Evolutionary conservation across 2,888 invertebrate species (phyloP), one percentile per base, ranked within the genome.

Genomic region (Scelioninae gen. 1): DNA sequence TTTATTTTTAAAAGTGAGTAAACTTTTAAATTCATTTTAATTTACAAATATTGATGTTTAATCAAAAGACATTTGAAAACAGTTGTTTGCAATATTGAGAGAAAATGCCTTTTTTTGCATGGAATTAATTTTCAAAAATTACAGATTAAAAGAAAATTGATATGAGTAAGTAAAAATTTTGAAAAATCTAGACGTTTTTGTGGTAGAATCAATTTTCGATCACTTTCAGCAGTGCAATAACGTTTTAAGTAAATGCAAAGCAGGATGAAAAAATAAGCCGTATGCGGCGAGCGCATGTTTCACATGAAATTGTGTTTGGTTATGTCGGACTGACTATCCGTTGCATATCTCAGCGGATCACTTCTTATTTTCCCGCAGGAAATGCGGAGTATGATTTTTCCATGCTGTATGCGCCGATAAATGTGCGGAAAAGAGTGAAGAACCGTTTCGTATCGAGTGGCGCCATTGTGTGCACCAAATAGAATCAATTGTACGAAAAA

Each of bases 401-500:
- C 15, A 16, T 47, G 47, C 65, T 40, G 55, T 34, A 63, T 60
- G n/a, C 15, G 11, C 16, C 45, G 58, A 72, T 68, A 72, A 72
- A 77, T 49, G 71, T 49, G 60, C 11, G 32, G 66, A 58, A 68
- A 60, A 71, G 34, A 76, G 58, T 77, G 71, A 60, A 71, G 53
- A 79, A 74, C 47, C 75, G 62, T 83, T 83, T 69, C 53, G 58
- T 75, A 78, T 69, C 55, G 65, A 78, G 58, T 65, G 49, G 60
- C 58, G 16, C 58, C 63, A 83, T 79, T 78, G 82, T 79, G 74
- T 9, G 38, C 55, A 9, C 38, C 53, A 79, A 83, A 83, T 83
- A 75, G 71, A 79, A 79, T 75, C 82, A 78, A 75, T 83, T 75
- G 78, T 71, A 71, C 69, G 75, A 63, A 78, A 78, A 78, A 79